Base-by-base conservation (phyloP, 2,888 invertebrate genomes). In the Rhagonycha fulva region DNA sequence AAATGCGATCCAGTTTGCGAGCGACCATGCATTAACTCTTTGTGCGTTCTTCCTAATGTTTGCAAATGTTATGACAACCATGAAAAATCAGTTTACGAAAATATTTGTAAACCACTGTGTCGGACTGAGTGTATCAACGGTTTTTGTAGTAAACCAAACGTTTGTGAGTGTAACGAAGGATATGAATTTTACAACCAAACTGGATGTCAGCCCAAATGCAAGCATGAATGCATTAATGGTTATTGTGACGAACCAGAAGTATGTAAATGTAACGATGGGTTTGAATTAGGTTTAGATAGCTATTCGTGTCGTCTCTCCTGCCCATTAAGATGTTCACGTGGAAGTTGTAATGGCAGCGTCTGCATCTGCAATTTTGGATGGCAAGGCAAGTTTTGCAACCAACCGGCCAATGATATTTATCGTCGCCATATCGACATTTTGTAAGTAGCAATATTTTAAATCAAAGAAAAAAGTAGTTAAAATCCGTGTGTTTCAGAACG, bases 361-460 rank as follows among this genome's bases (percentile, higher is more conserved):
- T 88, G 88, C 74, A 78, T 81, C 14, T 92, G 92, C 79, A 89
- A 90, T 73, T 77, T 87, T n/a, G 92, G 92, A 62, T 91, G 82
- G 1, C 70, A 85, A 82, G 74, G 84, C 80, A 77, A 71, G 28
- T 84, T 84, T 71, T 88, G 88, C 79, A 81, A 86, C 68, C 87
- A 26, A 66, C 2, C 87, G n/a, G 47, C n/a, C n/a, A 47, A n/a
- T 2, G n/a, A n/a, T 7, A n/a, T 47, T n/a, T 47, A 47, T 12
- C 47, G 7, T n/a, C 47, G n/a, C n/a, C 47, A 47, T 0, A n/a
- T 47, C n/a, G n/a, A n/a, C n/a, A 7, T 47, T 1, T 47, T n/a
- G 47, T 47, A n/a, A 47, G 47, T 47, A n/a, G 79, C 81, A 68
- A 73, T 19, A 19, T 19, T 19, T 19, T 19, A 19, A 19, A 19